Conservation (phyloP, 2,888 invertebrate species). For the Cylindroiulus punctatus region DNA sequence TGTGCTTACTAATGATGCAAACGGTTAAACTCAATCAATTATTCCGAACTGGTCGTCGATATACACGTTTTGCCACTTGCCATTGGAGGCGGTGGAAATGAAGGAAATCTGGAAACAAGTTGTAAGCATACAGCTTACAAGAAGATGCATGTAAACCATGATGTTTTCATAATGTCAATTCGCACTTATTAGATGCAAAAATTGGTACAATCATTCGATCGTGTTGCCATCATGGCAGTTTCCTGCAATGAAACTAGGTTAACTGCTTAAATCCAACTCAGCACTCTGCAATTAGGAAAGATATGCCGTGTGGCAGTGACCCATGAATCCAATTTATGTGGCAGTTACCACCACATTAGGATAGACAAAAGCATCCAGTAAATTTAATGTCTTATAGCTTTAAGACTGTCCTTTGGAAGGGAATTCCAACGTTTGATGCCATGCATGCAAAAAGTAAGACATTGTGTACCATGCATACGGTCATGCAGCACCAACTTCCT, state of each 20-base stretch:
- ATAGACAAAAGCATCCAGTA: no score
- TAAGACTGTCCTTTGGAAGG: no score
- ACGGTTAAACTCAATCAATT: slow-evolving; percentile 20
- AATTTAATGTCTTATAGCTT: no score
- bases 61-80: neutral
- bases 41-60: slow-evolving; percentile 43
- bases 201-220: neutral
- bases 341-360: no score
- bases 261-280: no score
- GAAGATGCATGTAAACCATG: neutral
- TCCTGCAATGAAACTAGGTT: neutral
- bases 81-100: neutral
- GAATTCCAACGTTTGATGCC: no score
- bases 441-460: no score
- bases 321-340: no score
- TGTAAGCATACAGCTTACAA: neutral
- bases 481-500: no score
- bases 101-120: neutral
- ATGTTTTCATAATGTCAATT: no score
- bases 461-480: neutral
- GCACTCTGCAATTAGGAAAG: no score
- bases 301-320: no score
- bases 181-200: neutral
- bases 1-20: slow-evolving; percentile 25
- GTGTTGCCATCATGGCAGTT: neutral